Base-by-base conservation (phyloP, 1,140 invertebrate species). In the Leucophenga varia region DNA sequence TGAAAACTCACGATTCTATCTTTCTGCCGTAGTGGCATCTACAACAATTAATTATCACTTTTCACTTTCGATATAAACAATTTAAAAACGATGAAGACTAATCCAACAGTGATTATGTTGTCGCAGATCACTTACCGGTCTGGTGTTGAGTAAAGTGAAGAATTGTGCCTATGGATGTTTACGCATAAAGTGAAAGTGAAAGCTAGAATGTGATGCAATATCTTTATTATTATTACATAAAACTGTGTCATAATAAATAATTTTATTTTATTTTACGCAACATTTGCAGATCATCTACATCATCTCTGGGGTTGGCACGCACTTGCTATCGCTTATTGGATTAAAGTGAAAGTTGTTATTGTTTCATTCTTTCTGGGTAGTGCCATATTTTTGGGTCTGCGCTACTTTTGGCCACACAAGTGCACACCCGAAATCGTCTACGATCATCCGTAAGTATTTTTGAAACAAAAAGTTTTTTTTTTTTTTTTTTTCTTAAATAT, bases 271-370 rank as follows among this genome's bases (percentile, higher is more conserved):
- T 36, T 16, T 7, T 5, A 6, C 14, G 7, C 13, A 35, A 6
- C 13, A 19, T 40, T 19, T 48, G 10, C 14, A 70, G 67, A 38
- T 37, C 61, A 63, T 28, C 57, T 65, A 20, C 34, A 36, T 17
- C 37, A 39, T 28, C 37, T 37, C 39, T 71, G 44, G 65, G 71
- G 67, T 49, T 49, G 47, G 43, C 30, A 55, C 45, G 54, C 71
- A 8, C 28, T 74, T 20, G 64, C 71, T 0, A 70, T 74, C 38
- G 63, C 69, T 35, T 74, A 74, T 39, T 74, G 64, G 68, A 51
- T 74, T 25, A 74, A 74, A 59, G 71, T 74, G 21, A 74, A 74
- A 57, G 56, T 71, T 30, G 47, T 74, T 1, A 67, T 74, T 13
- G 63, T 74, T 1, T 65, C 71, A 38, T 74, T 74, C 47, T 72